phyloP scores from a whole-genome alignment of 2,888 invertebrate species.

The Macrosoma leucophasiata region DNA sequence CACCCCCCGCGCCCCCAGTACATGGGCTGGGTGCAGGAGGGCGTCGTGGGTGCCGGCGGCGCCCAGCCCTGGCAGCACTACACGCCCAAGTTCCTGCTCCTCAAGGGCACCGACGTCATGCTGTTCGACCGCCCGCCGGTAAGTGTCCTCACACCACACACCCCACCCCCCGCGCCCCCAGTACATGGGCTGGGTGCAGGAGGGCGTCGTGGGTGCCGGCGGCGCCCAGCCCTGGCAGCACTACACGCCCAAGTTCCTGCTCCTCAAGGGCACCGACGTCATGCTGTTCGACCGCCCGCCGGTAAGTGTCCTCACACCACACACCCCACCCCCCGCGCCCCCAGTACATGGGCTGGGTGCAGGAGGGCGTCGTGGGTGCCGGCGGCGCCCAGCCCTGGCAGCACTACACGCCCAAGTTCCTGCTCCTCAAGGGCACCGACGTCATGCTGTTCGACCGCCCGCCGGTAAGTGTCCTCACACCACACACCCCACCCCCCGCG shows the following conservation, averaged over 20 bases:
- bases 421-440: slow-evolving; percentile 95
- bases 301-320: too few relatives aligned
- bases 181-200: slow-evolving; percentile 99
- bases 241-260: slow-evolving; percentile 94
- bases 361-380: slow-evolving; percentile 91
- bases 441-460: slow-evolving; percentile 95
- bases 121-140: slow-evolving; percentile 96
- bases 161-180: slow-evolving; percentile 95
- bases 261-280: slow-evolving; percentile 95
- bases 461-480: slow-evolving; percentile 93
- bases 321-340: slow-evolving; percentile 96
- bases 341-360: slow-evolving; percentile 98
- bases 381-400: slow-evolving; percentile 93
- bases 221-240: slow-evolving; percentile 92
- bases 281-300: slow-evolving; percentile 96
- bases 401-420: slow-evolving; percentile 93
- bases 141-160: too few relatives aligned
- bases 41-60: slow-evolving; percentile 85
- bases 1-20: slow-evolving; percentile 95
- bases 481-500: too few relatives aligned
- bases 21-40: slow-evolving; percentile 99
- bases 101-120: slow-evolving; percentile 95
- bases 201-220: slow-evolving; percentile 89
- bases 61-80: slow-evolving; percentile 94
- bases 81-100: slow-evolving; percentile 92